These are phyloP conservation scores for Prionace glauca DNA, from an alignment of 2,797 vertebrate genomes.

Conservation along the genomic window DNA sequence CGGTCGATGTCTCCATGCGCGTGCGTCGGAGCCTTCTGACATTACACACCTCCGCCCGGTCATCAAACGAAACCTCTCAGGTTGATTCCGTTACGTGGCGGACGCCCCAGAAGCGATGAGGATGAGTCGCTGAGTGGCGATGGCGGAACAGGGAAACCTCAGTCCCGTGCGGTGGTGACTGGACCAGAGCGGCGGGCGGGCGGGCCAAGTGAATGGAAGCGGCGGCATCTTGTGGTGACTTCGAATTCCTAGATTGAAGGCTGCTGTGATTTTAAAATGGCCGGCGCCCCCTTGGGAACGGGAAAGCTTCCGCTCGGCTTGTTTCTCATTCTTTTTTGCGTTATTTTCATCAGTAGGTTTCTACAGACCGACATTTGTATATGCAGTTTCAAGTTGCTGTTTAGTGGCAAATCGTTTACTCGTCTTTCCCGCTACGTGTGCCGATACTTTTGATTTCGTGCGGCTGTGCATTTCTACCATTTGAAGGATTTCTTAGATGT, in stretches of 20 bases:
- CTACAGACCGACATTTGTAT: not conserved
- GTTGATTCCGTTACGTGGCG: not conserved
- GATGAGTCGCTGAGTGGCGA: not conserved
- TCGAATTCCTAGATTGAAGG: not conserved
- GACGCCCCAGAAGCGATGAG: not conserved
- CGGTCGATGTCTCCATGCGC: no score
- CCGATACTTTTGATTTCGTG: not conserved
- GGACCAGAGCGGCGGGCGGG: not conserved
- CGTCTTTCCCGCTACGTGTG: not conserved
- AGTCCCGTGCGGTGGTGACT: no score
- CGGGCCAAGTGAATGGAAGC: not conserved
- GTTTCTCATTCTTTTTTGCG: not conserved
- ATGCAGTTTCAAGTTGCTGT: not conserved
- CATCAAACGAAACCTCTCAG: no score
- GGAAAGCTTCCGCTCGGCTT: not conserved
- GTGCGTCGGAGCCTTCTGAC: no score
- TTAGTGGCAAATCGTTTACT: not conserved
- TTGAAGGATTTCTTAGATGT: not conserved
- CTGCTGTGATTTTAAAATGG: not conserved
- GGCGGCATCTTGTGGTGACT: not conserved
- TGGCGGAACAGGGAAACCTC: not conserved
- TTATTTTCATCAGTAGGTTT: not conserved
- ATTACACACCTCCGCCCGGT: no score
- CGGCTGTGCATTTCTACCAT: not conserved
- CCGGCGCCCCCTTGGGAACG: not conserved